Conservation (phyloP, 2,113 vertebrate species). For the Syngnathus floridae region DNA sequence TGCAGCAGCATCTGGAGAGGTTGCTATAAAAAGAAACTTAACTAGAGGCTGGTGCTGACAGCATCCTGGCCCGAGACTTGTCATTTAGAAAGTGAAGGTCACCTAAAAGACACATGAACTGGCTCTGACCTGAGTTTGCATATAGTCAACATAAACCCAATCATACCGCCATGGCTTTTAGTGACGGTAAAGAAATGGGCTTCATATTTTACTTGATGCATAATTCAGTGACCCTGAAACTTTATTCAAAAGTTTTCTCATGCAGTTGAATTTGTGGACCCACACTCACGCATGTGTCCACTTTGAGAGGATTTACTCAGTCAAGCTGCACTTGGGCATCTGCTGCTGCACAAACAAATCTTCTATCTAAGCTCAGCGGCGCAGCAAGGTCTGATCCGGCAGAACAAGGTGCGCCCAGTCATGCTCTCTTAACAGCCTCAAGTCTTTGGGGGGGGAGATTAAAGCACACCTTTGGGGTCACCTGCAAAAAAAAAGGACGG, state of each 20-base stretch:
- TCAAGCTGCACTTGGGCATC: slow-evolving; percentile 33
- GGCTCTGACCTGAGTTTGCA: slow-evolving; percentile 25
- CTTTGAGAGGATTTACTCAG: slow-evolving; percentile 37
- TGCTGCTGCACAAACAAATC: slow-evolving; percentile 34
- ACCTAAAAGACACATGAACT: slow-evolving; percentile 23
- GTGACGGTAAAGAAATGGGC: background rate
- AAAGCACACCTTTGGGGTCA: slow-evolving; percentile 31
- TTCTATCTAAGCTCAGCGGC: slow-evolving; percentile 35
- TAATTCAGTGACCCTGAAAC: slow-evolving; percentile 38
- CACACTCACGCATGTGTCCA: slow-evolving; percentile 5
- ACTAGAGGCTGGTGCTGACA: slow-evolving; percentile 55
- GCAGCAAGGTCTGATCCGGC: slow-evolving; percentile 19
- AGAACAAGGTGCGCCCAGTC: slow-evolving; percentile 28
- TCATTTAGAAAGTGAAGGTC: slow-evolving; percentile 26
- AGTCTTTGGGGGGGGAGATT: slow-evolving; percentile 13
- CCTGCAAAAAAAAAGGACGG: slow-evolving; percentile 18
- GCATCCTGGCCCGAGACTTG: slow-evolving; percentile 43
- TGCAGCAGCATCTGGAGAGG: slow-evolving; percentile 45
- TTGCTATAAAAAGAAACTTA: slow-evolving; percentile 71
- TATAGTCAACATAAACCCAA: background rate
- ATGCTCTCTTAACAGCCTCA: slow-evolving; percentile 15
- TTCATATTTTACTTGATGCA: slow-evolving; percentile 17
- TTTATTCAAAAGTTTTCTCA: slow-evolving; percentile 12
- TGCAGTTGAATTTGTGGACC: slow-evolving; percentile 1
- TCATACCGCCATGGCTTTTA: background rate